phyloP scores from a whole-genome alignment of 2,113 vertebrate genomes.

The Colaptes auratus region DNA sequence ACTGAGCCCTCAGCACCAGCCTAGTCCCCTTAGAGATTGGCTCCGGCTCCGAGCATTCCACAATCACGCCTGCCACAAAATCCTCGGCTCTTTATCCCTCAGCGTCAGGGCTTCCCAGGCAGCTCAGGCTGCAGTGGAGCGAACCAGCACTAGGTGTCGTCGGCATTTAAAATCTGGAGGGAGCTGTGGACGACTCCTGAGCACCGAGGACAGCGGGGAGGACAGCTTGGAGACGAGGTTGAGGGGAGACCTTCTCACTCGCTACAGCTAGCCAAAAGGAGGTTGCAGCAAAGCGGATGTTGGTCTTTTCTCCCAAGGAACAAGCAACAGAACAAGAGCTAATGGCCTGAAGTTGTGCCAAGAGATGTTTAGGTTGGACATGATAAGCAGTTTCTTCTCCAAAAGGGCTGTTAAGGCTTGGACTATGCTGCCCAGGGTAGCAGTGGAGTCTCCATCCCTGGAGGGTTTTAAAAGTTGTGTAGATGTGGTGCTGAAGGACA shows the following conservation, averaged over 20 bases:
- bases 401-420: neutral
- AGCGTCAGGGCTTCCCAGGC: neutral
- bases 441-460: neutral
- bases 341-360: neutral
- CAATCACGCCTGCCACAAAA: rapidly evolving
- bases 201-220: rapidly evolving
- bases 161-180: neutral
- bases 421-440: neutral
- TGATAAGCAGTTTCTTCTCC: neutral
- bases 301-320: neutral
- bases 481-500: neutral
- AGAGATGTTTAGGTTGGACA: neutral
- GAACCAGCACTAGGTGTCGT: neutral
- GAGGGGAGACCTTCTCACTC: neutral
- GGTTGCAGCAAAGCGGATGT: neutral
- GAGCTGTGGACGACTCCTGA: neutral
- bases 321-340: neutral
- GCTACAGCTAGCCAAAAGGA: neutral
- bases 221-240: neutral
- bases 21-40: neutral
- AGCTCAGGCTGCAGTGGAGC: neutral
- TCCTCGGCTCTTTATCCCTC: neutral
- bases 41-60: neutral
- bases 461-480: neutral
- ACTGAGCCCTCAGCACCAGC: neutral